Percentiles rank a stretch among this genome's conserved stretches.
Evolutionary conservation across 64 coral and sea anemone species (phyloP).

Genomic region (Montipora cactus): DNA sequence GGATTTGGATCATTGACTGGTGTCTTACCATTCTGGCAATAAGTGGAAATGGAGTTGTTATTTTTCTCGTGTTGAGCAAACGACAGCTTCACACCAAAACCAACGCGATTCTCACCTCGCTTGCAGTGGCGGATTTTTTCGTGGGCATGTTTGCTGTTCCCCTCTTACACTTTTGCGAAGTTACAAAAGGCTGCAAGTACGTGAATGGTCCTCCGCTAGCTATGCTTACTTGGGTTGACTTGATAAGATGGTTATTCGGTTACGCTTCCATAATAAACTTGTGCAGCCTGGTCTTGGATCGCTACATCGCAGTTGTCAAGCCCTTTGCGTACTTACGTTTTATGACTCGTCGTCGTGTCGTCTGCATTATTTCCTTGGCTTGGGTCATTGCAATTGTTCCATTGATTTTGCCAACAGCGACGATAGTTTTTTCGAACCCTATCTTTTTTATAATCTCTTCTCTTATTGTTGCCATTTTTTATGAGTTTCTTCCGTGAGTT

Average conservation of each 20-base stretch:
- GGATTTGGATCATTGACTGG: too few relatives aligned
- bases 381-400: not conserved
- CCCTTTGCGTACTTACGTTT: not conserved
- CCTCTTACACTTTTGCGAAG: too few relatives aligned
- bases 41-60: too few relatives aligned
- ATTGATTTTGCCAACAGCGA: not conserved
- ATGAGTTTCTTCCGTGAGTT: not conserved
- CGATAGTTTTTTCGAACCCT: not conserved
- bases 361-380: not conserved
- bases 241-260: too few relatives aligned
- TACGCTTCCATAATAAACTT: not conserved
- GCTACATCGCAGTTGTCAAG: constrained; percentile 11
- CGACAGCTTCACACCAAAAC: too few relatives aligned
- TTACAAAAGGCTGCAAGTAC: too few relatives aligned
- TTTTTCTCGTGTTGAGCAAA: too few relatives aligned
- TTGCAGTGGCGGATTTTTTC: not conserved
- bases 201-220: too few relatives aligned
- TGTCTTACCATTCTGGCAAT: too few relatives aligned
- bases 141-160: too few relatives aligned
- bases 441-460: not conserved
- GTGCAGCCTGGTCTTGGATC: constrained; percentile 10
- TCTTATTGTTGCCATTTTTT: not conserved
- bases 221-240: not conserved
- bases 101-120: not conserved
- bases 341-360: not conserved